These are phyloP conservation scores for Dolomedes plantarius DNA, from an alignment of 2,888 invertebrate genomes.

Conservation along the genomic window DNA sequence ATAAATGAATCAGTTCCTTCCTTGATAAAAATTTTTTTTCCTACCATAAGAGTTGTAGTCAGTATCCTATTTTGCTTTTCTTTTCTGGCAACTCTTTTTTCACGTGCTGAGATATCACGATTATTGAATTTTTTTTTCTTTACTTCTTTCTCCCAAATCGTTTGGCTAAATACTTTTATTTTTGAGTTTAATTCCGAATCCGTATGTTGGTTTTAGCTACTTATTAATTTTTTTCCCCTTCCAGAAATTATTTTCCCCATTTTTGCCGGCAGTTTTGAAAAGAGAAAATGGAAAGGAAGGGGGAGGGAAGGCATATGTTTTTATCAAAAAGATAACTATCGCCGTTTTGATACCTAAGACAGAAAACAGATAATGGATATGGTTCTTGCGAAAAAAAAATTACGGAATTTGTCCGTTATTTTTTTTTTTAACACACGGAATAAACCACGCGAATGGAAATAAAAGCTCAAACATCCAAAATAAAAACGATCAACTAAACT, in stretches of 20 bases:
- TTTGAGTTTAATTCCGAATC: slow-evolving; percentile 53
- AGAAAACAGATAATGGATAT: slow-evolving; percentile 69
- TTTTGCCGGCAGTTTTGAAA: background rate
- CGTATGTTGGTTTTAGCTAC: background rate
- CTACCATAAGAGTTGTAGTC: slow-evolving; percentile 33
- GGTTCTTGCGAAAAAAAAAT: slow-evolving; percentile 23
- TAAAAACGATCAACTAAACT: slow-evolving; percentile 24
- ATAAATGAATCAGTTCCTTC: slow-evolving; percentile 68
- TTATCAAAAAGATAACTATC: slow-evolving; percentile 70
- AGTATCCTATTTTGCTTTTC: slow-evolving; percentile 6
- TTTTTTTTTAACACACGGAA: slow-evolving; percentile 28
- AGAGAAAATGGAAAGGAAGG: background rate
- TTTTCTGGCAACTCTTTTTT: slow-evolving; percentile 40
- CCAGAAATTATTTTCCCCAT: background rate
- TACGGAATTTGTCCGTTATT: too few species aligned
- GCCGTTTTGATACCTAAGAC: slow-evolving; percentile 64
- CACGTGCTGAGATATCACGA: slow-evolving; percentile 55
- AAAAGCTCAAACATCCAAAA: slow-evolving; percentile 11
- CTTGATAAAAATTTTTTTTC: slow-evolving; percentile 49
- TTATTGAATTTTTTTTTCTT: slow-evolving; percentile 63
- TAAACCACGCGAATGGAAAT: slow-evolving; percentile 23
- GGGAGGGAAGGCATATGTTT: slow-evolving; percentile 38
- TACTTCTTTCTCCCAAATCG: slow-evolving; percentile 12
- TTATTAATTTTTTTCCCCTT: slow-evolving; percentile 2
- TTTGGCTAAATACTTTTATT: slow-evolving; percentile 63